Percentiles rank a stretch among this genome's conserved stretches.
Evolutionary conservation across 1,140 invertebrate species (phyloP).

Genomic region (Procambarus virginalis): DNA sequence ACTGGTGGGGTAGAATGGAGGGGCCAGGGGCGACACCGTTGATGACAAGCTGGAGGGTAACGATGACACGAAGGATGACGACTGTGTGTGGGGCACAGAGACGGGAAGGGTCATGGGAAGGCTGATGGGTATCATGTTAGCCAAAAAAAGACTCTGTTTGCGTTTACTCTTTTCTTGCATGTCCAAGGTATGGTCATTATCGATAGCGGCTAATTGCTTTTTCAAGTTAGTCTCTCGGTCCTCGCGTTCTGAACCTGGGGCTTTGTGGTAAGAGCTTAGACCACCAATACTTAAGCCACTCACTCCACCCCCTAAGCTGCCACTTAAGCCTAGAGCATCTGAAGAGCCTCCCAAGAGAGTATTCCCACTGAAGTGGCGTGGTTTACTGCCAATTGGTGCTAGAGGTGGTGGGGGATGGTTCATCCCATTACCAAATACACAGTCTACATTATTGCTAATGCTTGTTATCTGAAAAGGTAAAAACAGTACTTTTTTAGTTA

Average conservation of each 20-base stretch:
- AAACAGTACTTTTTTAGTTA: background rate
- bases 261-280: slow-evolving; percentile 74
- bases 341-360: slow-evolving; percentile 30
- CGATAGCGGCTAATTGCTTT: slow-evolving; percentile 82
- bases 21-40: slow-evolving; percentile 78
- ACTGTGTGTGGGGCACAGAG: slow-evolving; percentile 44
- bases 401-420: slow-evolving; percentile 42
- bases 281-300: slow-evolving; percentile 23
- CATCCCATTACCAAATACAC: slow-evolving; percentile 41
- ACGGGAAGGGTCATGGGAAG: slow-evolving; percentile 27
- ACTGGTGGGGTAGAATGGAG: slow-evolving; percentile 79
- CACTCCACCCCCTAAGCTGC: slow-evolving; percentile 14
- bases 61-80: slow-evolving; percentile 73
- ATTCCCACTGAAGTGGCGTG: slow-evolving; percentile 66
- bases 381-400: slow-evolving; percentile 66
- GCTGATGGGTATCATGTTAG: slow-evolving; percentile 73
- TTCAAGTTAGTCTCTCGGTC: slow-evolving; percentile 79
- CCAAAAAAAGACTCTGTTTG: slow-evolving; percentile 81
- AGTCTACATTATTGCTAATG: slow-evolving; percentile 15
- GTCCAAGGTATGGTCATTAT: slow-evolving; percentile 81
- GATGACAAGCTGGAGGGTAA: slow-evolving; percentile 73
- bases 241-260: slow-evolving; percentile 76
- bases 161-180: slow-evolving; percentile 82
- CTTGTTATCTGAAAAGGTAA: background rate
- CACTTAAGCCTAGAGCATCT: slow-evolving; percentile 47